Base-by-base conservation (phyloP, 2,888 invertebrate genomes). In the Drosophila colorata region DNA sequence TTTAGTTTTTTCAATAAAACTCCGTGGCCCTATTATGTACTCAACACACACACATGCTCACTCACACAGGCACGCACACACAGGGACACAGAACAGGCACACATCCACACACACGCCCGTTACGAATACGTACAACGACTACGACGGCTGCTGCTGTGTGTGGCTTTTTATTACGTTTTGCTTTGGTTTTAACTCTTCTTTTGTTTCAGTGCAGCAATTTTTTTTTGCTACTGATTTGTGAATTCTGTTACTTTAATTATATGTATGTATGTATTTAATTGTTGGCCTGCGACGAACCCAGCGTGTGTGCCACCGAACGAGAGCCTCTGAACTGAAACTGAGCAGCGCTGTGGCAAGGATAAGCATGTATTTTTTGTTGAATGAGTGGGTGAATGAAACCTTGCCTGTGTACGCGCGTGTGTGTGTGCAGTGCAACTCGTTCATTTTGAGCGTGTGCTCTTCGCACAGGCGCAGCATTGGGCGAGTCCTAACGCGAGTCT, bases 21-120 rank as follows among this genome's bases (percentile, higher is more conserved):
- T 87, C 71, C 88, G 80, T 85, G 87, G 86, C 86, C 89, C 82
- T 90, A 80, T 89, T 90, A 83, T 86, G 76, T 80, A 79, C 86
- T 86, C 83, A 74, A 78, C 80, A 78, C 85, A 82, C 79, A 83
- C 81, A 84, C 81, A 83, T 71, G 57, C 83, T 74, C 49, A 67
- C 58, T 51, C 47, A 53, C 66, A 53, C 63, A 41, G 65, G 31
- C 44, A 31, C 57, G 49, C 58, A 44, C 74, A 59, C 76, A 56
- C 75, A 78, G 74, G 33, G 33, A 56, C 72, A 80, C 81, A 67
- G 43, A 69, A 28, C 68, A 76, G 70, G 46, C 76, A 61, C 40
- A 53, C 59, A 59, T n/a, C n/a, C 44, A 72, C 71, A 72, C 70
- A 67, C 67, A 80, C 84, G 55, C 63, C 65, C 74, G 71, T 69